Conservation (phyloP, 2,113 vertebrate species). For the Tonatia bakeri region DNA sequence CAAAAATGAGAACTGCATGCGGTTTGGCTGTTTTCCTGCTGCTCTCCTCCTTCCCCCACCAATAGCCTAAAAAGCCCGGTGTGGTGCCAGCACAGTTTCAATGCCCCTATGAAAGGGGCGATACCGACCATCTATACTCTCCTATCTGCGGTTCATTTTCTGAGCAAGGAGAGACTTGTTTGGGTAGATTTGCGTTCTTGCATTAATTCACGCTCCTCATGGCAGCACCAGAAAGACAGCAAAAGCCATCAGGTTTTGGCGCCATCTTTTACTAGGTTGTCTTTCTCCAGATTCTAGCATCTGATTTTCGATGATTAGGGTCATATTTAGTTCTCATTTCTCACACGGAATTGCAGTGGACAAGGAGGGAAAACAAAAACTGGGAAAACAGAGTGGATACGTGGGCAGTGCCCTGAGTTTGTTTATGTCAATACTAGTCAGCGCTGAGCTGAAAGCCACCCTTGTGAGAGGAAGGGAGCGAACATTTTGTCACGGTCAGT, state of each 20-base stretch:
- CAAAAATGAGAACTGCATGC: not conserved
- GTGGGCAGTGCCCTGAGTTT: slow-evolving; percentile 27
- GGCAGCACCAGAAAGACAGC: not conserved
- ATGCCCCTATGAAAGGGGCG: not conserved
- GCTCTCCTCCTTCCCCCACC: not conserved
- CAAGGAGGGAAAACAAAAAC: slow-evolving; percentile 54
- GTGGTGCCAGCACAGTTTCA: not conserved
- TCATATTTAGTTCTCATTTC: not conserved
- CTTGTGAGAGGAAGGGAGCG: not conserved
- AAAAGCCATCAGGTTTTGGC: not conserved
- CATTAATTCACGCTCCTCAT: not conserved
- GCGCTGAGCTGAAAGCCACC: slow-evolving; percentile 37
- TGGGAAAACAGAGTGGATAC: not conserved
- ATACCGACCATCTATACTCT: not conserved
- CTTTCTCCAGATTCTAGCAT: not conserved
- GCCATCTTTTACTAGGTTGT: not conserved
- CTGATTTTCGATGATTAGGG: not conserved
- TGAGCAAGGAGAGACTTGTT: not conserved
- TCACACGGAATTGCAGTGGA: not conserved
- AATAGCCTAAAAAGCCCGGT: not conserved
- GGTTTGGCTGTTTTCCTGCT: not conserved
- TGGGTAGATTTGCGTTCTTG: not conserved
- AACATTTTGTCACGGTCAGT: slow-evolving; percentile 60
- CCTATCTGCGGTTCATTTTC: not conserved
- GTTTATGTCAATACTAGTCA: slow-evolving; percentile 22